Evolutionary conservation across 2,113 vertebrate species (phyloP), one percentile per base, ranked within the genome.

Genomic region (Tyrannus savana): DNA sequence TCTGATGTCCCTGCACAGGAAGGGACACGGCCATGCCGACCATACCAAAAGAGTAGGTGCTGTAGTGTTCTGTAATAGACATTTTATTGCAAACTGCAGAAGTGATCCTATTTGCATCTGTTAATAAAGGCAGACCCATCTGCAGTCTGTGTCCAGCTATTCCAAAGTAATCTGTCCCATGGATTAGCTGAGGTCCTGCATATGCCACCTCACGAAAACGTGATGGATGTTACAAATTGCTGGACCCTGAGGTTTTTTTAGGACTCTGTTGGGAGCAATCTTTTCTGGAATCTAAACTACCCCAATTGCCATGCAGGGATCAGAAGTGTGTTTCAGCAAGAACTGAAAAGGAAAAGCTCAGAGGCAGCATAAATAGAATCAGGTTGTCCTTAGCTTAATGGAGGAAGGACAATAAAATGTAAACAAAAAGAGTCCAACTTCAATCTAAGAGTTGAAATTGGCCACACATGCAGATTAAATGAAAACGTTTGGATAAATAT

Each of bases 371-470:
- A 91, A 93, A 90, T 50, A 89, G 30, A 82, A 56, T 67, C 35
- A 77, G 82, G 52, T 75, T 92, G 60, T 79, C 79, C 66, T 95
- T 42, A 83, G 19, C 15, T 88, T 86, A 92, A 92, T 71, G 50
- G 23, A 77, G 18, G 30, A 90, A 92, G 60, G 60, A 78, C 63
- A 95, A 71, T 58, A 73, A 92, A 84, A 80, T 42, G 27, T 52
- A 86, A 90, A 90, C 47, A 71, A 86, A 80, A 93, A 75, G 68
- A 52, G 12, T 39, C 49, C 64, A 81, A 22, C 52, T 85, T 93
- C 47, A 88, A 35, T 59, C 33, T 55, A 47, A 68, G 58, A 66
- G 21, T 52, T 78, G 62, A 31, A n/a, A 41, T 42, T 71, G 59
- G 27, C 31, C 35, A 46, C 14, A 9, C 16, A 72, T 27, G 6